Evolutionary conservation across 2,797 vertebrate species (phyloP).

Genomic region (Chiroxiphia lanceolata): DNA sequence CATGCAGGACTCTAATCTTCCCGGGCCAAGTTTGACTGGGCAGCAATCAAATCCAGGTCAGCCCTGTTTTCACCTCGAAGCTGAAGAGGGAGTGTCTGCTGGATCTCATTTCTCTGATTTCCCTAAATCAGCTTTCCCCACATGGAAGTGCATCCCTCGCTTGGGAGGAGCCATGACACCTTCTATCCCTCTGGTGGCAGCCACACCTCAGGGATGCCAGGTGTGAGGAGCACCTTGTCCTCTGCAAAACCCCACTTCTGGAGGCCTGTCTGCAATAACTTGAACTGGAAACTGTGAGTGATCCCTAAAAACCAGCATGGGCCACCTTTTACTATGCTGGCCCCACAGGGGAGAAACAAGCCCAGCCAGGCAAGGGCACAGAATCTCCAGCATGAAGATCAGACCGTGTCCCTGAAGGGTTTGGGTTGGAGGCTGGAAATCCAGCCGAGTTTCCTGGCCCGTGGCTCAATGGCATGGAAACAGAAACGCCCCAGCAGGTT

Average conservation of each 20-base stretch:
- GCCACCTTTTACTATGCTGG: fast-evolving
- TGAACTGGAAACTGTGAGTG: background rate
- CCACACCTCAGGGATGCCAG: background rate
- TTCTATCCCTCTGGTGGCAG: background rate
- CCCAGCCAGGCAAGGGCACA: background rate
- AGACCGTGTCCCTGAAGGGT: fast-evolving
- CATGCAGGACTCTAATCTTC: background rate
- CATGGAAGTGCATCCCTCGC: fast-evolving
- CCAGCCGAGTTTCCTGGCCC: background rate
- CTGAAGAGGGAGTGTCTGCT: background rate
- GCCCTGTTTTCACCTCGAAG: background rate
- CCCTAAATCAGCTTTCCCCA: fast-evolving
- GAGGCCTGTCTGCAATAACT: background rate
- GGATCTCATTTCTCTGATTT: background rate
- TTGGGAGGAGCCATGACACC: background rate
- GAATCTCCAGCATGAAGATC: background rate
- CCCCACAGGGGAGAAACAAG: background rate
- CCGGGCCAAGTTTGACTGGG: background rate
- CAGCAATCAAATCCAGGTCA: background rate
- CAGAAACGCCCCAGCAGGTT: slow-evolving; percentile 61
- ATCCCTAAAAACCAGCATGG: background rate
- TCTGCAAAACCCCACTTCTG: background rate
- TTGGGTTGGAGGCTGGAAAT: background rate
- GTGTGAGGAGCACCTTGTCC: background rate
- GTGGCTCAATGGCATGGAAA: background rate